phyloP scores from a whole-genome alignment of 2,113 vertebrate genomes.

The Cephalopholis sonnerati region DNA sequence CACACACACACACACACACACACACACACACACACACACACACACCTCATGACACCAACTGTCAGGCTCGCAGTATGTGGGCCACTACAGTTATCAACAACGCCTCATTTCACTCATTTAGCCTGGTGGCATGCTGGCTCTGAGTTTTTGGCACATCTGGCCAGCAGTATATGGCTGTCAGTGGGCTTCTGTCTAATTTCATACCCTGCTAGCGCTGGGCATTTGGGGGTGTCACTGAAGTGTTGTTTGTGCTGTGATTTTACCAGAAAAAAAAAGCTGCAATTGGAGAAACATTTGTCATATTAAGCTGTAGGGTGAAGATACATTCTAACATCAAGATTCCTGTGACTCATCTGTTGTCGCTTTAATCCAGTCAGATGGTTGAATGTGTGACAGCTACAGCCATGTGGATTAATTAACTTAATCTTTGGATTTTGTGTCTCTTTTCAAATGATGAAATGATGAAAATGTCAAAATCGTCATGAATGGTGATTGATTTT shows the following conservation, averaged over 20 bases:
- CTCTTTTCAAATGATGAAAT: too few relatives aligned
- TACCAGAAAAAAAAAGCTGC: background rate
- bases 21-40: slow-evolving; percentile 38
- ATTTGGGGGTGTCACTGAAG: slow-evolving; percentile 8
- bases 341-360: background rate
- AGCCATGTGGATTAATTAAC: too few relatives aligned
- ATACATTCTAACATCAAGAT: background rate
- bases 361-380: too few relatives aligned
- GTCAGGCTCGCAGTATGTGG: slow-evolving; percentile 59
- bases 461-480: too few relatives aligned
- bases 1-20: slow-evolving; percentile 29
- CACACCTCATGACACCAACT: slow-evolving; percentile 35
- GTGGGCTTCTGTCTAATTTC: slow-evolving; percentile 67
- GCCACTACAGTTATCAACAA: slow-evolving; percentile 65
- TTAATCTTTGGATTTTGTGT: too few relatives aligned
- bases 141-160: slow-evolving; percentile 68
- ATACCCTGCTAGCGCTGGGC: slow-evolving; percentile 46
- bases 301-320: background rate
- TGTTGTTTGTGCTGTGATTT: slow-evolving; percentile 9
- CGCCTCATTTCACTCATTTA: slow-evolving; percentile 74
- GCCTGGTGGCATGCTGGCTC: slow-evolving; percentile 53
- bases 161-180: slow-evolving; percentile 47
- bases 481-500: too few relatives aligned
- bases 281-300: background rate
- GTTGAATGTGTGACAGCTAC: too few relatives aligned